A percentile compares a stretch with the other conserved stretches of the same genome.
Conservation (phyloP, 2,113 vertebrate species). For the Nymphicus hollandicus region DNA sequence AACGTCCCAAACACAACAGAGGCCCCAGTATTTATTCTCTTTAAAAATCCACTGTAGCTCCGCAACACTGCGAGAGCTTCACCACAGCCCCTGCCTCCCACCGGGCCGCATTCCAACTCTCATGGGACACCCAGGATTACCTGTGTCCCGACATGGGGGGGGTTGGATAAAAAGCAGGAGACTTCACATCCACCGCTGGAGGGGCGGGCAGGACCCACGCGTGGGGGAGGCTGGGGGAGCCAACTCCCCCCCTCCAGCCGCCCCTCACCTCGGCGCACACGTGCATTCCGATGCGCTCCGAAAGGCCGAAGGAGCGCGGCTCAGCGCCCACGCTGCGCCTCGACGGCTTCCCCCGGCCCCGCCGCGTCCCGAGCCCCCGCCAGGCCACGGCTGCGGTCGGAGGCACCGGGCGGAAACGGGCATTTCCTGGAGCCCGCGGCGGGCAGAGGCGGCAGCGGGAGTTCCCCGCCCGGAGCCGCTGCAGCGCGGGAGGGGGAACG, state of each 20-base stretch:
- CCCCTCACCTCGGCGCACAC: rapidly evolving
- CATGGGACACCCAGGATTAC: rapidly evolving
- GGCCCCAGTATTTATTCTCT: rapidly evolving
- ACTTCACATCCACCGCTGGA: rapidly evolving
- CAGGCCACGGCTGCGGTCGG: not conserved
- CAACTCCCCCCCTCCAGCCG: not conserved
- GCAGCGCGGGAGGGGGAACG: not conserved
- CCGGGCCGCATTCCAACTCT: rapidly evolving
- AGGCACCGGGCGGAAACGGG: not conserved
- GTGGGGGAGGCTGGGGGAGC: rapidly evolving
- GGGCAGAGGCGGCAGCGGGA: not conserved
- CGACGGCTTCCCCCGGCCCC: no score
- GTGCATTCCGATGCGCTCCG: no score
- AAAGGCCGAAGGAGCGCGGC: not conserved
- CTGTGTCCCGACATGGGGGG: rapidly evolving
- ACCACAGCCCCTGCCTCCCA: rapidly evolving
- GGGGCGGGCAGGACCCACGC: not conserved
- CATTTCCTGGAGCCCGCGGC: not conserved
- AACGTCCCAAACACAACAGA: not conserved
- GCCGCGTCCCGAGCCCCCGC: not conserved
- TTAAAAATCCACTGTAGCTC: rapidly evolving
- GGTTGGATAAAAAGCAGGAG: no score
- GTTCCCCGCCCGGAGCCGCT: not conserved
- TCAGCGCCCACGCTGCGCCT: not conserved
- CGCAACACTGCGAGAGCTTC: rapidly evolving